Conservation (phyloP, 2,113 vertebrate genomes). For the Cricetomys ansorgei region DNA sequence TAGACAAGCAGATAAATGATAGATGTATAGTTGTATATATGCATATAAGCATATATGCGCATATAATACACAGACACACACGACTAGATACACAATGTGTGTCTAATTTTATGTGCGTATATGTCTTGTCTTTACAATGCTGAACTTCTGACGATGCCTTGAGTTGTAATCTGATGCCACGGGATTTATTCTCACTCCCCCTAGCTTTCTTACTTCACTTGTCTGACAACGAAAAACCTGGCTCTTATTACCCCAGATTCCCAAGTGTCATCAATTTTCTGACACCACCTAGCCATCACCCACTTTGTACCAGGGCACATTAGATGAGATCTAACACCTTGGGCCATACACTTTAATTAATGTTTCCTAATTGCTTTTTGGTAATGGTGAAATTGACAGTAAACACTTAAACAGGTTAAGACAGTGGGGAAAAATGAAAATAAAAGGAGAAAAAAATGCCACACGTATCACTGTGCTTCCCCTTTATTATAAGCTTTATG, state of each 20-base stretch:
- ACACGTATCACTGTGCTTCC: background rate
- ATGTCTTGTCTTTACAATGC: background rate
- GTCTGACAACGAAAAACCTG: background rate
- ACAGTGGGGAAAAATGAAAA: background rate
- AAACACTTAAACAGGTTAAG: background rate
- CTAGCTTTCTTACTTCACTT: background rate
- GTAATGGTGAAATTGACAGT: background rate
- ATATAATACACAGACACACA: background rate
- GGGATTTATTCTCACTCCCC: background rate
- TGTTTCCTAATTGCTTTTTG: conserved; percentile 14
- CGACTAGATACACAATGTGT: background rate
- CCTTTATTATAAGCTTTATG: background rate
- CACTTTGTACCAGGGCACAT: background rate
- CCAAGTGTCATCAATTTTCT: background rate
- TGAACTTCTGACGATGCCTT: background rate
- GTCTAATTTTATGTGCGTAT: background rate
- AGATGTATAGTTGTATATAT: background rate
- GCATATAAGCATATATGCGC: background rate
- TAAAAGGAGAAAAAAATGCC: background rate
- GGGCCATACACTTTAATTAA: background rate
- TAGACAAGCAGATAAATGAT: background rate
- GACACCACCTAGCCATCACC: background rate
- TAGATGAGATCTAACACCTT: background rate
- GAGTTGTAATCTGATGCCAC: background rate
- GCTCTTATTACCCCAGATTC: background rate